phyloP scores from a whole-genome alignment of 1,140 invertebrate species.

The Bombus ignitus region DNA sequence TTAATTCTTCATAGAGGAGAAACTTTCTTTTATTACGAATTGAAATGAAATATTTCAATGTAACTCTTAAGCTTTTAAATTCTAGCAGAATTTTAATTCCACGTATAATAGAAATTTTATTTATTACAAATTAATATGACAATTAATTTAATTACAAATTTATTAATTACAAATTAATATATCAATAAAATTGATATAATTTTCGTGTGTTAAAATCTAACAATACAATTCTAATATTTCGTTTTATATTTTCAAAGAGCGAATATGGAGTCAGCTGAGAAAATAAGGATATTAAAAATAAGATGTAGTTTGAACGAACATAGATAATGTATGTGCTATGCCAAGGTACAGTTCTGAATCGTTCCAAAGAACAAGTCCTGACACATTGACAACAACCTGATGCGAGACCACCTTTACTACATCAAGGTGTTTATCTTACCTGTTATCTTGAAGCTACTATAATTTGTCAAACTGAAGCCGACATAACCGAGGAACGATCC shows the following conservation, averaged over 20 bases:
- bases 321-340: slow-evolving; percentile 31
- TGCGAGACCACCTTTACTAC: slow-evolving; percentile 68
- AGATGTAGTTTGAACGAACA: slow-evolving; percentile 7
- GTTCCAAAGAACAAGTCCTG: slow-evolving; percentile 53
- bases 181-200: too few species aligned
- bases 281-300: slow-evolving; percentile 1
- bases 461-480: slow-evolving; percentile 69
- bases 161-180: too few species aligned
- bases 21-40: too few species aligned
- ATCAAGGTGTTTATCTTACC: slow-evolving; percentile 60
- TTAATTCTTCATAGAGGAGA: too few species aligned
- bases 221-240: too few species aligned
- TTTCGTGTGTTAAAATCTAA: too few species aligned
- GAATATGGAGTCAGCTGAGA: background rate
- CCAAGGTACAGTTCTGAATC: slow-evolving; percentile 47
- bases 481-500: slow-evolving; percentile 41
- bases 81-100: too few species aligned
- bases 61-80: too few species aligned
- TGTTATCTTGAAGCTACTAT: slow-evolving; percentile 65
- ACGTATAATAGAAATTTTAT: too few species aligned
- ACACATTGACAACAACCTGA: slow-evolving; percentile 69
- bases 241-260: background rate
- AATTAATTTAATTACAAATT: too few species aligned
- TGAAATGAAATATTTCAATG: too few species aligned
- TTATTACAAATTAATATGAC: too few species aligned